Conservation (phyloP, 2,888 invertebrate species). For the Eristalis arbustorum region DNA sequence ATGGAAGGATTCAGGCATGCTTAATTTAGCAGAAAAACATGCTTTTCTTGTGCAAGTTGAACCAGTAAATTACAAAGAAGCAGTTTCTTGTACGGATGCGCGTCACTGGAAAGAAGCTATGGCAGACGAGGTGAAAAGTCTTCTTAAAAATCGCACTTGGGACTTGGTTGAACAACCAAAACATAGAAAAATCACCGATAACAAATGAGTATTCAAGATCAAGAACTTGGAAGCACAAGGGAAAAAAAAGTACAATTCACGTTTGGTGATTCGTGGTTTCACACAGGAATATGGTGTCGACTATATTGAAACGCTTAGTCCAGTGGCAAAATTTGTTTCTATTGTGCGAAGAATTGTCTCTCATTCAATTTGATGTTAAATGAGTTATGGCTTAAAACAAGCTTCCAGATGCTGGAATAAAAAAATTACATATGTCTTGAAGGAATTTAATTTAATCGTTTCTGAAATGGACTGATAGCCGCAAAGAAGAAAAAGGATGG, state of each 20-base stretch:
- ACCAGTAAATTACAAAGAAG: conserved; percentile 61
- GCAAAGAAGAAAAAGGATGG: conserved; percentile 38
- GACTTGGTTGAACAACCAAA: conserved; percentile 49
- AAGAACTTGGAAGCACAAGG: conserved; percentile 63
- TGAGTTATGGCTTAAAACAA: conserved; percentile 72
- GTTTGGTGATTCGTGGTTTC: conserved; percentile 74
- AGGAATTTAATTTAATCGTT: no score
- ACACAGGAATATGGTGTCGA: conserved; percentile 73
- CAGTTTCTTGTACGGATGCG: conserved; percentile 47
- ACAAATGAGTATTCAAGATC: conserved; percentile 73
- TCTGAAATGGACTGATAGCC: conserved; percentile 71
- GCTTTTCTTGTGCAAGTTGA: conserved; percentile 46
- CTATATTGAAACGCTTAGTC: conserved; percentile 74
- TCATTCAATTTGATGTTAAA: conserved; percentile 62
- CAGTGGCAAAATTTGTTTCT: conserved; percentile 72
- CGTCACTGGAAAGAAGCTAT: conserved; percentile 68
- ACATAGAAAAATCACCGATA: conserved; percentile 68
- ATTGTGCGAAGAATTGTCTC: conserved; percentile 34
- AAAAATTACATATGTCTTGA: conserved; percentile 66
- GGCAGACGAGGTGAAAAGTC: conserved; percentile 61
- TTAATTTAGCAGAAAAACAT: conserved; percentile 26
- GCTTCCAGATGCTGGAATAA: conserved; percentile 72
- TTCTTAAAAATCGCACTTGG: conserved; percentile 67
- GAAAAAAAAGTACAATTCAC: conserved; percentile 73
- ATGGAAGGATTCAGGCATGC: no score